A percentile compares a stretch with the other conserved stretches of the same genome.
phyloP scores from a whole-genome alignment of 2,888 invertebrate genomes.

The Dermolepida albohirtum region DNA sequence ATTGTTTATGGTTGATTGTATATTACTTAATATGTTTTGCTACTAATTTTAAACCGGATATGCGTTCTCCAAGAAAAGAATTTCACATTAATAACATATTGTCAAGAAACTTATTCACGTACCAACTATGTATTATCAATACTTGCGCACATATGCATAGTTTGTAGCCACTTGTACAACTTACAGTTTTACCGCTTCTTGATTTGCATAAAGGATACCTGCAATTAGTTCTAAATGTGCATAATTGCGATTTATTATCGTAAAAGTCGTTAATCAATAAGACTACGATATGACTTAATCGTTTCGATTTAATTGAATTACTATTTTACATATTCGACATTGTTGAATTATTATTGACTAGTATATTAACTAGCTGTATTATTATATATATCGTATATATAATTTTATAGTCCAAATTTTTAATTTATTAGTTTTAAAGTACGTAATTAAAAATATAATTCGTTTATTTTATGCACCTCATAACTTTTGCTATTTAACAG shows the following conservation, averaged over 20 bases:
- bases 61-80: background rate
- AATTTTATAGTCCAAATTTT: too few species aligned
- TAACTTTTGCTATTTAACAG: too few species aligned
- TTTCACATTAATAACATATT: background rate
- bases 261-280: constrained; percentile 29
- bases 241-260: constrained; percentile 34
- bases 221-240: constrained; percentile 31
- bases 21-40: too few species aligned
- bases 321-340: too few species aligned
- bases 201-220: constrained; percentile 33
- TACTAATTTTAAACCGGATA: background rate
- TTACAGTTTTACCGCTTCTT: background rate
- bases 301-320: too few species aligned
- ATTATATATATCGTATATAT: too few species aligned
- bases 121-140: constrained; percentile 8
- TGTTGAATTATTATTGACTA: too few species aligned
- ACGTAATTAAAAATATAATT: too few species aligned
- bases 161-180: background rate
- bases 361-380: too few species aligned
- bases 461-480: too few species aligned
- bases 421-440: too few species aligned
- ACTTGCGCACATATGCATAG: background rate
- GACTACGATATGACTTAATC: background rate
- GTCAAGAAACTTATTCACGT: constrained; percentile 3
- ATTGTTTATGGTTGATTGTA: too few species aligned